Evolutionary conservation across 2,113 vertebrate species (phyloP).

Genomic region (Saccopteryx leptura): DNA sequence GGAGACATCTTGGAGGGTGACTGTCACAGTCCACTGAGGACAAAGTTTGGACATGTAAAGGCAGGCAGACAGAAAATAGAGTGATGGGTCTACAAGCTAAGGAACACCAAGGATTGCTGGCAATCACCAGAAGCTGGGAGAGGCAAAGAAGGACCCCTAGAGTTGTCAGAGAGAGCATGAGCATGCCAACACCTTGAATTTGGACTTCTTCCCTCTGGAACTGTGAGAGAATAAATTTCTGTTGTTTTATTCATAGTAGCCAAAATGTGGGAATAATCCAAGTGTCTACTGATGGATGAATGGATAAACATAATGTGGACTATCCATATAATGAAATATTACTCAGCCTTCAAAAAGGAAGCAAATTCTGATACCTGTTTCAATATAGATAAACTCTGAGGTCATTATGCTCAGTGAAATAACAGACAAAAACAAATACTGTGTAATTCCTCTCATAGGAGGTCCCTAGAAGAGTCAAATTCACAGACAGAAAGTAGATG

Average conservation of each 20-base stretch:
- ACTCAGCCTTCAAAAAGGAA: background rate
- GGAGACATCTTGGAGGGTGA: background rate
- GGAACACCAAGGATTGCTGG: background rate
- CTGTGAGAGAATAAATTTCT: background rate
- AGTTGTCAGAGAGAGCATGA: background rate
- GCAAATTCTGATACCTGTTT: background rate
- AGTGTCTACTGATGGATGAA: background rate
- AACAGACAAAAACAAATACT: background rate
- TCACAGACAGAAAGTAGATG: background rate
- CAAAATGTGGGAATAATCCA: background rate
- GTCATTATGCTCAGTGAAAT: background rate
- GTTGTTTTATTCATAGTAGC: background rate
- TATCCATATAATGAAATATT: background rate
- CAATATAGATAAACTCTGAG: background rate
- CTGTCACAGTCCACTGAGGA: background rate
- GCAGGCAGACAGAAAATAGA: background rate
- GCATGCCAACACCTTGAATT: background rate
- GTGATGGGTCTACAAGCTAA: background rate
- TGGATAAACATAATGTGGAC: background rate
- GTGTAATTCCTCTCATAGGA: background rate
- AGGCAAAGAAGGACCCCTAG: background rate
- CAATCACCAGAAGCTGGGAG: background rate
- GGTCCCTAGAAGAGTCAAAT: background rate
- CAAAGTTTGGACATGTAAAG: background rate
- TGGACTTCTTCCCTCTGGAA: background rate